Conservation (phyloP, 2,888 invertebrate species). For the Troglohyphantes excavatus region DNA sequence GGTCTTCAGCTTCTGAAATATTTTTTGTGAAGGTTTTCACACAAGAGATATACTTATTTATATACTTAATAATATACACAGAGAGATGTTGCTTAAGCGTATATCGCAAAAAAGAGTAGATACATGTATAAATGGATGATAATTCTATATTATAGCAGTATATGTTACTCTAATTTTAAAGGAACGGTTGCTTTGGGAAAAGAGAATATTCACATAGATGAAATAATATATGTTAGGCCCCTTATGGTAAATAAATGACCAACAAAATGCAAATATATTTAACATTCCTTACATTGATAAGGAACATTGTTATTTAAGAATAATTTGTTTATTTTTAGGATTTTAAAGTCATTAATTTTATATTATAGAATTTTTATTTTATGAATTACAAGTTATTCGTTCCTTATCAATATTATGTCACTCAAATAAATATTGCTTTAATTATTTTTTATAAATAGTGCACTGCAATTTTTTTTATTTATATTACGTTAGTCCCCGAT, state of each 20-base stretch:
- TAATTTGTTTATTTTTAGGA: too few relatives aligned
- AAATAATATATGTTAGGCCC: slow-evolving; percentile 20
- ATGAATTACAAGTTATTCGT: too few relatives aligned
- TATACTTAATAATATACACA: slow-evolving; percentile 15
- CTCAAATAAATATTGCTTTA: too few relatives aligned
- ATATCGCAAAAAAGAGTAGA: slow-evolving; percentile 36
- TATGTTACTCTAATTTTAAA: slow-evolving; percentile 36
- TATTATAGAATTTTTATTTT: too few relatives aligned
- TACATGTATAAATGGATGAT: slow-evolving; percentile 28
- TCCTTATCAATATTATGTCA: too few relatives aligned
- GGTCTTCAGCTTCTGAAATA: not conserved
- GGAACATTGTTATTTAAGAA: too few relatives aligned
- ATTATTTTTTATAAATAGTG: too few relatives aligned
- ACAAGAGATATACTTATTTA: not conserved
- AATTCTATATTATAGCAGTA: slow-evolving; percentile 20
- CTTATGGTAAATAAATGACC: slow-evolving; percentile 38
- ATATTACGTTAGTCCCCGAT: too few relatives aligned
- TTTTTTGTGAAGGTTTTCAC: not conserved
- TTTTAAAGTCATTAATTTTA: too few relatives aligned
- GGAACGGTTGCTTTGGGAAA: not conserved
- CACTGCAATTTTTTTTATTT: too few relatives aligned
- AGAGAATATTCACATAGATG: slow-evolving; percentile 32
- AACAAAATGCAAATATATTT: slow-evolving; percentile 18
- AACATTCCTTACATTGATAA: too few relatives aligned
- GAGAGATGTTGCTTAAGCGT: slow-evolving; percentile 15